phyloP scores from a whole-genome alignment of 2,888 invertebrate genomes.

The Ophonus ardosiacus region DNA sequence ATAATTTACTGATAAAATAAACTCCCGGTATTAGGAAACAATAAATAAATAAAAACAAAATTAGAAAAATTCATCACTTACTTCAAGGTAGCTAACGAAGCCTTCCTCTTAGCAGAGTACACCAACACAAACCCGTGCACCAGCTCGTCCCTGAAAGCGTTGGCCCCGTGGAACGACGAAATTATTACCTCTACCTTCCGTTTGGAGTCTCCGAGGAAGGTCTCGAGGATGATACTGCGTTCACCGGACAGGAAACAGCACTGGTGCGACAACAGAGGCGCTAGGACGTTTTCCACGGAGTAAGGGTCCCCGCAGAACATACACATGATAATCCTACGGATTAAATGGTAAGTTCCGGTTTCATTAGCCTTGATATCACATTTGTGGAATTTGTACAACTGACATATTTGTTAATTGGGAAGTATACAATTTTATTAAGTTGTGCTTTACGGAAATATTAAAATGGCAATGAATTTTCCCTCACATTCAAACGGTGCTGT shows the following conservation, averaged over 20 bases:
- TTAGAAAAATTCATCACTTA: conserved; percentile 74
- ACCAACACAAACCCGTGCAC: conserved; percentile 97
- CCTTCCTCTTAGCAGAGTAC: conserved; percentile 96
- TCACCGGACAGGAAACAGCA: conserved; percentile 92
- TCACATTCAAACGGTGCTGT: neutral
- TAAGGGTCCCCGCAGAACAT: conserved; percentile 98
- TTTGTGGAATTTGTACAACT: neutral
- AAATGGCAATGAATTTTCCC: neutral
- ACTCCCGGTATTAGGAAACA: too few relatives aligned
- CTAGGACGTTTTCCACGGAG: conserved; percentile 92
- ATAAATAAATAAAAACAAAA: neutral
- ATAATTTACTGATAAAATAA: too few relatives aligned
- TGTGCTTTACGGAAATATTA: neutral
- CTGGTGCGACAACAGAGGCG: conserved; percentile 91
- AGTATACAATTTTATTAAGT: neutral
- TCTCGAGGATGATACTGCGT: conserved; percentile 93
- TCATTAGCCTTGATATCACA: too few relatives aligned
- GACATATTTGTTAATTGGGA: conserved; percentile 12
- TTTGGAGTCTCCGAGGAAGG: conserved; percentile 93
- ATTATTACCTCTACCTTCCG: conserved; percentile 92
- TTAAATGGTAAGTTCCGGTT: conserved; percentile 33
- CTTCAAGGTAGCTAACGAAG: conserved; percentile 95
- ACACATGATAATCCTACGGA: conserved; percentile 91
- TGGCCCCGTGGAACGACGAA: conserved; percentile 96
- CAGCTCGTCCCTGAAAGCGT: conserved; percentile 93